Evolutionary conservation across 2,113 vertebrate genomes (phyloP).

Genomic region (Barbus barbus): DNA sequence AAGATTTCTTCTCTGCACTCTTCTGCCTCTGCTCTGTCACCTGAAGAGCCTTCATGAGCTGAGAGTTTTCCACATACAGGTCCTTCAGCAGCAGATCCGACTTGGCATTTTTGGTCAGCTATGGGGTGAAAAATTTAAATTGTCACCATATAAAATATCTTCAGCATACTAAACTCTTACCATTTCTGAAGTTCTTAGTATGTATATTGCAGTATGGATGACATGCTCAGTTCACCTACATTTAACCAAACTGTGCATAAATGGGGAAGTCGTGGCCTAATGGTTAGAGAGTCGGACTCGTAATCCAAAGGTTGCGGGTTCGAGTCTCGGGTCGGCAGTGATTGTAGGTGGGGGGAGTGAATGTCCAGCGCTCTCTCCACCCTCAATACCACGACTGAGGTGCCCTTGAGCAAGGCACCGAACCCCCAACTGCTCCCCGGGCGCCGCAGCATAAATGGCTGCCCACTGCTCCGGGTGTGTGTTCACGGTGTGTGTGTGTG

Average conservation of each 20-base stretch:
- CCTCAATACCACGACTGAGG: no score
- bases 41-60: conserved; percentile 83
- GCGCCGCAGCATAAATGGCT: no score
- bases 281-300: no score
- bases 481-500: no score
- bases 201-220: neutral
- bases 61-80: conserved; percentile 82
- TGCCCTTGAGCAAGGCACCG: no score
- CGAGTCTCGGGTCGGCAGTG: no score
- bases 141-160: neutral
- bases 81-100: conserved; percentile 78
- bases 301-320: no score
- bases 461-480: no score
- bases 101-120: conserved; percentile 76
- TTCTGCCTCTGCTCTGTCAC: conserved; percentile 85
- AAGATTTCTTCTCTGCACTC: conserved; percentile 79
- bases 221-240: neutral
- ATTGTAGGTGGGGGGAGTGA: no score
- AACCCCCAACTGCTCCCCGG: no score
- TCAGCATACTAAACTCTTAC: neutral
- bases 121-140: conserved; percentile 39
- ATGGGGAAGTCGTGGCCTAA: no score
- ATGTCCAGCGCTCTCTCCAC: no score
- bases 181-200: neutral
- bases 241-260: neutral